Base-by-base conservation (phyloP, 1,140 invertebrate genomes). In the Psix sp. region DNA sequence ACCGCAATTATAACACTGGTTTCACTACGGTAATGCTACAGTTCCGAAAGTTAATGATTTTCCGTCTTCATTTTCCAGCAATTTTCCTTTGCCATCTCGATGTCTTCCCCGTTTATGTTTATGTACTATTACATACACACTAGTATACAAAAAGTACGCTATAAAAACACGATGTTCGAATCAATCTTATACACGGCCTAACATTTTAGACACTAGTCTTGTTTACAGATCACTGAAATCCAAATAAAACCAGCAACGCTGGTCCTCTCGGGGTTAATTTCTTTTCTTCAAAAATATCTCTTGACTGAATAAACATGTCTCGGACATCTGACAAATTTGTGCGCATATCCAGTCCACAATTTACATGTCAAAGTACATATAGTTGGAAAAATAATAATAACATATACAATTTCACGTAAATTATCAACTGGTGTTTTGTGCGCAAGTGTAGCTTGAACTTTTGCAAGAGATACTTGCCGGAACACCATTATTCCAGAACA, bases 101-200 rank as follows among this genome's bases (percentile, higher is more conserved):
- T 13, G 5, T 6, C 33, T 1, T 6, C 11, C 33, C 33, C 3
- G 16, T 43, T 54, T 40, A 65, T 48, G 33, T 54, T 54, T 57
- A 63, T 46, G 24, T 48, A 65, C 70, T 66, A 66, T 66, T 59
- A 74, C 54, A 74, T 68, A 67, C 48, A 68, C 43, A 56, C 71
- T 74, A 74, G 43, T 68, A 67, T 74, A 68, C 71, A 74, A 74
- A 74, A 74, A 74, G 63, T 63, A 74, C 65, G 43, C 72, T 74
- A 74, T 74, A 74, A 74, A 74, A 74, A 74, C 72, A 68, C 72
- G 65, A 45, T 65, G 63, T 68, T 74, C 51, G 57, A 74, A 63
- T 74, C 43, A 67, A 66, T 49, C 39, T 74, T 18, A 39, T 68
- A 68, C 38, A 59, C 46, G 42, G n/a, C 68, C 63, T 65, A 65